A percentile compares a stretch with the other conserved stretches of the same genome.
These are phyloP conservation scores for Sakesphorus luctuosus DNA, from an alignment of 2,113 vertebrate genomes.

Conservation along the genomic window DNA sequence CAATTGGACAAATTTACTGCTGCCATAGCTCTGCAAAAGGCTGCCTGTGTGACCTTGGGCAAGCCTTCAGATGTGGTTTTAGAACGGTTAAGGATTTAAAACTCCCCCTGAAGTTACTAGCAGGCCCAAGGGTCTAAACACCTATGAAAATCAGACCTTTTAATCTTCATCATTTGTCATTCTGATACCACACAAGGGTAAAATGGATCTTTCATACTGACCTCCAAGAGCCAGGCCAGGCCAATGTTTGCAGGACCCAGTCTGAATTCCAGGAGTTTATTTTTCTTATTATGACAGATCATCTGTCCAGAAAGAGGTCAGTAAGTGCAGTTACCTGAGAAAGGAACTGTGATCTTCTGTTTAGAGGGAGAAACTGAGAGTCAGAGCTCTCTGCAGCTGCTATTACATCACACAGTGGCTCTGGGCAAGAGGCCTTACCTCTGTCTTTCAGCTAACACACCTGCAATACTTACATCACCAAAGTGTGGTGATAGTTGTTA, in stretches of 20 bases:
- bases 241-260: not conserved
- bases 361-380: not conserved
- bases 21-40: not conserved
- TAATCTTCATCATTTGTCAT: not conserved
- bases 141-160: constrained; percentile 4
- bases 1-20: constrained; percentile 32
- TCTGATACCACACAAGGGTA: not conserved
- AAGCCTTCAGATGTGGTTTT: not conserved
- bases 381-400: not conserved
- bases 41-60: not conserved
- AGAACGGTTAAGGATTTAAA: not conserved
- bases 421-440: not conserved
- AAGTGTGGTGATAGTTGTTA: not conserved
- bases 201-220: not conserved
- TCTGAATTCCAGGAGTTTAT: not conserved
- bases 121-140: not conserved
- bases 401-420: not conserved
- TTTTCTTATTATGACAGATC: not conserved
- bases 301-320: not conserved
- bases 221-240: not conserved
- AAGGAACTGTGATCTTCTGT: not conserved
- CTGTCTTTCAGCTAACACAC: not conserved
- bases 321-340: not conserved
- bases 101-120: not conserved
- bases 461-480: not conserved